phyloP scores from a whole-genome alignment of 1,140 invertebrate genomes.

The Orchestia grillus region DNA sequence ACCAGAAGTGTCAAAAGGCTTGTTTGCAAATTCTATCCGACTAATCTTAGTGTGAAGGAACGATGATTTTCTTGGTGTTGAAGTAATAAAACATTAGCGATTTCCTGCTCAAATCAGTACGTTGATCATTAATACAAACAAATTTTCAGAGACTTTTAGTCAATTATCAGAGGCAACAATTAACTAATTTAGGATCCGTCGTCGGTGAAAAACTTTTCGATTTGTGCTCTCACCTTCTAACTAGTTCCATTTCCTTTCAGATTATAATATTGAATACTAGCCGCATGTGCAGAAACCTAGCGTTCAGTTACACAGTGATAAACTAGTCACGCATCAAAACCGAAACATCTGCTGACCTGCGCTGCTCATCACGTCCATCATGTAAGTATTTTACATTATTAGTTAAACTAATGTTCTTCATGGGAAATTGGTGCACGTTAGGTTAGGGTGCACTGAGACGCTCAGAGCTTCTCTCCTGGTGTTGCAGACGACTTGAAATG shows the following conservation, averaged over 20 bases:
- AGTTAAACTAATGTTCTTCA: too few relatives aligned
- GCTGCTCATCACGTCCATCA: neutral
- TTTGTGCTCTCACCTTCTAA: neutral
- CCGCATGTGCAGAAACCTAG: neutral
- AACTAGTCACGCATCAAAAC: neutral
- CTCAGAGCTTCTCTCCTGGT: too few relatives aligned
- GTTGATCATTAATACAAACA: neutral
- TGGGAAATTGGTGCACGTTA: too few relatives aligned
- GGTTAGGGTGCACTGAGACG: too few relatives aligned
- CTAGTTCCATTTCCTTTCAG: neutral
- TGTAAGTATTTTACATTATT: neutral
- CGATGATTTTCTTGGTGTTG: neutral
- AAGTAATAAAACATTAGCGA: neutral
- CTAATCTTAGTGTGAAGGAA: neutral
- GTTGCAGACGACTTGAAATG: too few relatives aligned
- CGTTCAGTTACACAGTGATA: neutral
- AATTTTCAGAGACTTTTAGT: too few relatives aligned
- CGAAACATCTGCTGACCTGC: neutral
- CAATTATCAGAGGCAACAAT: too few relatives aligned
- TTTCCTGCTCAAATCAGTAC: neutral
- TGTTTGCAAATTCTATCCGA: neutral
- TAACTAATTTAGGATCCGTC: neutral
- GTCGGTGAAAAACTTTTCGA: neutral
- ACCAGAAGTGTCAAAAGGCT: neutral
- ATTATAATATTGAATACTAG: neutral